A percentile compares a stretch with the other conserved stretches of the same genome.
These are phyloP conservation scores for Coturnix japonica DNA, from an alignment of 2,113 vertebrate species.

Conservation along the genomic window DNA sequence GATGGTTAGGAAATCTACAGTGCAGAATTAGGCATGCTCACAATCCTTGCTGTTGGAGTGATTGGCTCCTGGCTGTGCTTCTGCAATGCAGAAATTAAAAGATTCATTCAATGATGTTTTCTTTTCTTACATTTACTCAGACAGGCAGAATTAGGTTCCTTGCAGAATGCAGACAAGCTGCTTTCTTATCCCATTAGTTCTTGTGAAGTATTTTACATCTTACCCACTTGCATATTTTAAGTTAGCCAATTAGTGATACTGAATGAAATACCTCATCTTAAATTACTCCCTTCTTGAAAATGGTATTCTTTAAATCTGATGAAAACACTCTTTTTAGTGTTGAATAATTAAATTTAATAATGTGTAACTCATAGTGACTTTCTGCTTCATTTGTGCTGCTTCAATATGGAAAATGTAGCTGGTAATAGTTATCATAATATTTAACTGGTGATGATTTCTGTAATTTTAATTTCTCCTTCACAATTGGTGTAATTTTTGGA, in stretches of 20 bases:
- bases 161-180: background rate
- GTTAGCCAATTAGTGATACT: background rate
- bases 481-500: background rate
- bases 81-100: background rate
- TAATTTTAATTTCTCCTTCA: background rate
- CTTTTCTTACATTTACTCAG: background rate
- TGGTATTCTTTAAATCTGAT: background rate
- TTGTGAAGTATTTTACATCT: background rate
- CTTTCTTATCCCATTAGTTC: background rate
- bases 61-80: background rate
- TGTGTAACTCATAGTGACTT: background rate
- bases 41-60: background rate
- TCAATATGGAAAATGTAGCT: fast-evolving
- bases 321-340: background rate
- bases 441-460: conserved; percentile 5
- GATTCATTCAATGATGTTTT: background rate
- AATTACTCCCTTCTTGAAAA: background rate
- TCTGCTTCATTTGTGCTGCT: conserved; percentile 11
- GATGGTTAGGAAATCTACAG: background rate
- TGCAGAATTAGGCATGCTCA: background rate
- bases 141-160: background rate
- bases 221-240: background rate
- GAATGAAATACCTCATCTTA: background rate
- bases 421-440: background rate
- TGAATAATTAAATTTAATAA: conserved; percentile 13